phyloP scores from a whole-genome alignment of 2,888 invertebrate species.

The Scelioninae gen. 2 region DNA sequence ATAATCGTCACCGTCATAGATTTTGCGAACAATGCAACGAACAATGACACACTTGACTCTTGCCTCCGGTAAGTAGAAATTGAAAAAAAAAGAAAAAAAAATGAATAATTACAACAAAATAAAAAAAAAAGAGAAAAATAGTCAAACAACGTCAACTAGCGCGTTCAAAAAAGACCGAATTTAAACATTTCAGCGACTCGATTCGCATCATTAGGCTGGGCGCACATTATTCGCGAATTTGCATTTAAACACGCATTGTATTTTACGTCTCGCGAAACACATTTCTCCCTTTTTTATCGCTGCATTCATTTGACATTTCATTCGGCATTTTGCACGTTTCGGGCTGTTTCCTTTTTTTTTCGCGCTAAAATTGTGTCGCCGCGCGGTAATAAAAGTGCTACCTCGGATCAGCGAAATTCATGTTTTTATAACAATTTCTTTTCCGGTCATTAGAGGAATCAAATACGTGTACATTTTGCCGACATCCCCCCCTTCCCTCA shows the following conservation, averaged over 20 bases:
- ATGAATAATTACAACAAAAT: background rate
- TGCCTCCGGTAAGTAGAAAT: too few relatives aligned
- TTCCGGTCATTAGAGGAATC: conserved; percentile 31
- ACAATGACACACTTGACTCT: too few relatives aligned
- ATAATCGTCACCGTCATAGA: too few relatives aligned
- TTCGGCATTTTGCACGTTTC: conserved; percentile 30
- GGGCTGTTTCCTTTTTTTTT: conserved; percentile 14
- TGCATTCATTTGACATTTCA: conserved; percentile 29
- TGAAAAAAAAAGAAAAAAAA: background rate
- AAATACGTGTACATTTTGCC: conserved; percentile 48
- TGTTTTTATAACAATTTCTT: conserved; percentile 36
- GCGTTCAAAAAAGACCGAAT: conserved; percentile 4
- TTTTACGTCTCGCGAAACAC: conserved; percentile 32
- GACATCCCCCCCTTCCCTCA: too few relatives aligned
- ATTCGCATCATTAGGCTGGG: conserved; percentile 30
- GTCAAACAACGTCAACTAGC: conserved; percentile 7
- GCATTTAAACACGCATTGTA: conserved; percentile 22
- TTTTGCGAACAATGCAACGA: too few relatives aligned
- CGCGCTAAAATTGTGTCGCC: conserved; percentile 8
- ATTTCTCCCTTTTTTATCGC: conserved; percentile 16
- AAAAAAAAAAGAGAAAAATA: background rate
- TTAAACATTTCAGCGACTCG: conserved; percentile 14
- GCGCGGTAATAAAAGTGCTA: conserved; percentile 29
- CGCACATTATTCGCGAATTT: conserved; percentile 17
- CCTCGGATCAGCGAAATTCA: conserved; percentile 24